Evolutionary conservation across 1,140 invertebrate species (phyloP), one percentile per base, ranked within the genome.

Genomic region (Phymastichus coffea): DNA sequence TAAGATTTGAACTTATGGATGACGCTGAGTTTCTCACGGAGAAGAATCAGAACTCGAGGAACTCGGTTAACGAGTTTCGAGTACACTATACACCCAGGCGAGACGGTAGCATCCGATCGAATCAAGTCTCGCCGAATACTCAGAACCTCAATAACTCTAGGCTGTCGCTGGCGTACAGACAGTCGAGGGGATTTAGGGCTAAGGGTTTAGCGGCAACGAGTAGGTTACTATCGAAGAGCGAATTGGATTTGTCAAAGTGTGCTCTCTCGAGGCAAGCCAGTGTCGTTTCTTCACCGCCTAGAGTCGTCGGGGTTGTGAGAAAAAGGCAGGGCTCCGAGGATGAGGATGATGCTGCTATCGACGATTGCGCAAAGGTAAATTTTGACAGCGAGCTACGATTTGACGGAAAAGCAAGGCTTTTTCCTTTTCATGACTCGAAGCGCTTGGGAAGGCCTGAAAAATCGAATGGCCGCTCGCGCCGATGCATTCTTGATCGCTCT

Each of bases 21-120:
- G 15, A 12, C 15, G 15, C 15, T n/a, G 15, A 40, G 15, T 12
- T 30, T 30, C 12, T 8, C 28, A 12, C 67, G 23, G 73, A 75
- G 38, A 65, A 49, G 6, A 72, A 75, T 63, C 67, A 79, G 15
- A 79, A 77, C 55, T 72, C 61, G n/a, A 57, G 68, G 0, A 74
- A 76, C 51, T 76, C 65, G 0, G 20, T 71, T n/a, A 57, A 64
- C 41, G 73, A 75, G 35, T 33, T 54, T 15, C 43, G 28, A 20
- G 49, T 40, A 3, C 37, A 15, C 6, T 40, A 14, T 15, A 40
- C 14, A 47, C n/a, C n/a, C n/a, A n/a, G n/a, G n/a, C n/a, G n/a
- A n/a, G n/a, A n/a, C n/a, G n/a, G n/a, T n/a, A n/a, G n/a, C n/a
- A n/a, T n/a, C n/a, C n/a, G n/a, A n/a, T n/a, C n/a, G n/a, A n/a